These are phyloP conservation scores for Parotocinclus haroldoi DNA, from an alignment of 2,797 vertebrate species.

Conservation along the genomic window DNA sequence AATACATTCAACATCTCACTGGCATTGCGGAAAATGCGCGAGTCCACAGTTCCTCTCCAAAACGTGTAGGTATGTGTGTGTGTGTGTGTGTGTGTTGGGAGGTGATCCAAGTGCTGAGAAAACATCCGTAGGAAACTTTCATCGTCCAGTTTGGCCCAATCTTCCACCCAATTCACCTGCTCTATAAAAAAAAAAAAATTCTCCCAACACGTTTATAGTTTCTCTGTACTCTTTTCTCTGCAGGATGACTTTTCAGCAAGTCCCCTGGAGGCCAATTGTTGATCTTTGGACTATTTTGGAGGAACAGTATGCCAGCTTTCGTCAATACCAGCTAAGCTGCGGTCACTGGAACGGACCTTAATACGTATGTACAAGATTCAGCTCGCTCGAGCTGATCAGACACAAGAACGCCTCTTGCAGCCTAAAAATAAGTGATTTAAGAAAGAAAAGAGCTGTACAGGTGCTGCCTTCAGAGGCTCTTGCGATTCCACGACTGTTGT, in stretches of 20 bases:
- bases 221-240: too few species aligned
- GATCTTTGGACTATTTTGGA: conserved; percentile 75
- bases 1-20: conserved; percentile 79
- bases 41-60: conserved; percentile 63
- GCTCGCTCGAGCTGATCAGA: conserved; percentile 72
- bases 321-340: conserved; percentile 77
- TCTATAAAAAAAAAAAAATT: background rate
- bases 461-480: conserved; percentile 34
- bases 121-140: conserved; percentile 55
- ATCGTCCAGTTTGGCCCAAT: too few species aligned
- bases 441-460: conserved; percentile 74
- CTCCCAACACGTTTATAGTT: too few species aligned
- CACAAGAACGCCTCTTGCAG: conserved; percentile 59
- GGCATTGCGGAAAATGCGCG: conserved; percentile 61
- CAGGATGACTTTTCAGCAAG: background rate
- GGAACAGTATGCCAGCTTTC: conserved; percentile 72
- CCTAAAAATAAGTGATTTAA: conserved; percentile 77
- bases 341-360: conserved; percentile 90
- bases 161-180: background rate
- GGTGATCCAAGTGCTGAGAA: conserved; percentile 72
- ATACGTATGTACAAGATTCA: conserved; percentile 87
- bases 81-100: conserved; percentile 49
- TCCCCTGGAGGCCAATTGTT: conserved; percentile 60
- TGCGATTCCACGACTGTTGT: conserved; percentile 41
- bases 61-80: conserved; percentile 44